Base-by-base conservation (phyloP, 2,113 vertebrate genomes). In the Chlamydotis undulata region DNA sequence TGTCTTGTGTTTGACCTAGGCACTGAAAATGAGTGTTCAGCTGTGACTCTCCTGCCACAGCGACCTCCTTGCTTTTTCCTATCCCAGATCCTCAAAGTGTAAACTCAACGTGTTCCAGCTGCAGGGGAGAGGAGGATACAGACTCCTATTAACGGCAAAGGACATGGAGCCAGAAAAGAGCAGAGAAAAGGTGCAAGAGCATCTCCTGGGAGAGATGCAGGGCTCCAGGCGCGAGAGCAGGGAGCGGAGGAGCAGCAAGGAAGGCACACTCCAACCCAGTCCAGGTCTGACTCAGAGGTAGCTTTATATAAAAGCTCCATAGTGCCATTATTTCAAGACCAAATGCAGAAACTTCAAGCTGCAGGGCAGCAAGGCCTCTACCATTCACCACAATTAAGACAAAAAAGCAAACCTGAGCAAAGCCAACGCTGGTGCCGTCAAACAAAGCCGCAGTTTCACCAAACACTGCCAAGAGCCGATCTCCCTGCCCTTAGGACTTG, bases 381-480 rank as follows among this genome's bases (percentile, higher is more conserved):
- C 12, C 7, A 4, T 4, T 18, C 37, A n/a, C 10, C 26, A 35
- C n/a, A 25, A 16, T 0, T 4, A 33, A 76, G 47, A 8, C 9
- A n/a, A 56, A 22, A 10, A 22, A 33, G 39, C 26, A 70, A 63
- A 89, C 7, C 13, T 9, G 35, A 19, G 23, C 78, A 43, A 74
- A 95, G 52, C 64, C 76, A 78, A 35, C 11, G 0, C 28, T 3
- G 9, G 56, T 13, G 28, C 81, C 29, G 50, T 9, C 77, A 75
- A 78, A 78, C 9, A 1, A 69, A 71, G 70, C 84, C 28, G 35
- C 57, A 7, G 74, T 12, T 92, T 55, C 68, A 61, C 67, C 3
- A 0, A 45, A 3, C 28, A 0, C 60, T 35, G 23, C 84, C 67
- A 23, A 24, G 29, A 55, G 7, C 33, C 4, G 0, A 37, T 11